Conservation (phyloP, 2,888 invertebrate species). For the Lymantria dispar region DNA sequence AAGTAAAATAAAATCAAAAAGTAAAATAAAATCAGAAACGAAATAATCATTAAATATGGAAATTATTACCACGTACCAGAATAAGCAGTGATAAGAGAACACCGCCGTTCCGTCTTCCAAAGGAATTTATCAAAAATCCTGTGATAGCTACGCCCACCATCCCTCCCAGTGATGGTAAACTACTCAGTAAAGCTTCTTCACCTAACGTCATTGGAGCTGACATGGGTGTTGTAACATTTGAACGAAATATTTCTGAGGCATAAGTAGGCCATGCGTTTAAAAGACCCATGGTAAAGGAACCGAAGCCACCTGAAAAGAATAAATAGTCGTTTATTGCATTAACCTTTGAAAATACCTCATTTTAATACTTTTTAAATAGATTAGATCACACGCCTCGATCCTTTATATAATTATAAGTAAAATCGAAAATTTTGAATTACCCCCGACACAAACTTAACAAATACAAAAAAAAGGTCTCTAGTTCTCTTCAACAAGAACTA, state of each 20-base stretch:
- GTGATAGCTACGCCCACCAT: slow-evolving; percentile 44
- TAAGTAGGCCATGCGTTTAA: slow-evolving; percentile 62
- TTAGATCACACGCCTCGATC: no score
- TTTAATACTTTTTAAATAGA: no score
- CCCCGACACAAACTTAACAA: no score
- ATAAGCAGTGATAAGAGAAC: slow-evolving; percentile 73
- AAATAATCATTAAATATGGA: no score
- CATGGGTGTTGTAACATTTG: slow-evolving; percentile 47
- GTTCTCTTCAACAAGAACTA: no score
- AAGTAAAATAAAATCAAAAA: no score
- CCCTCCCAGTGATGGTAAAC: slow-evolving; percentile 54
- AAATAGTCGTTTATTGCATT: no score
- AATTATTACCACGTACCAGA: slow-evolving; percentile 42
- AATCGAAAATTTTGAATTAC: no score
- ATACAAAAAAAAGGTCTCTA: no score
- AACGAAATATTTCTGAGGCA: slow-evolving; percentile 47
- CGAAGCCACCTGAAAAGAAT: slow-evolving; percentile 6
- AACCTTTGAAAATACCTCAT: no score
- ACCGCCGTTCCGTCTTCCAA: slow-evolving; percentile 49
- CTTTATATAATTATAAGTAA: no score
- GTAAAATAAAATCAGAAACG: no score
- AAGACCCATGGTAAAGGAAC: slow-evolving; percentile 37
- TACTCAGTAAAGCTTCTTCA: slow-evolving; percentile 52
- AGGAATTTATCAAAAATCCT: slow-evolving; percentile 41
- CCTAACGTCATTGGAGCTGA: slow-evolving; percentile 45